phyloP scores from a whole-genome alignment of 2,888 invertebrate species.

The Chrysina gloriosa region DNA sequence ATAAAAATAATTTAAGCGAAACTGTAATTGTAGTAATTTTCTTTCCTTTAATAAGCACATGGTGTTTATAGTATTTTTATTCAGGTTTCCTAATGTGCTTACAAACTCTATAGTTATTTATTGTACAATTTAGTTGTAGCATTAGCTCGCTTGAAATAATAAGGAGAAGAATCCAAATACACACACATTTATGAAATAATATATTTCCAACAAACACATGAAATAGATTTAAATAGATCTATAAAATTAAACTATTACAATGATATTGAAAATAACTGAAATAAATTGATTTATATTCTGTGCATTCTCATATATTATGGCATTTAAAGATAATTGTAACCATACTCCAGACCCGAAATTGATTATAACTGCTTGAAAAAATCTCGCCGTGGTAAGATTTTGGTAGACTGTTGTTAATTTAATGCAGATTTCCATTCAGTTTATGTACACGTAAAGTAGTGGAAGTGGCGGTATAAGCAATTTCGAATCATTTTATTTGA shows the following conservation, averaged over 20 bases:
- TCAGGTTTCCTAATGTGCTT: too few species aligned
- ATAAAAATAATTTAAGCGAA: too few species aligned
- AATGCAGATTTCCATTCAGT: too few species aligned
- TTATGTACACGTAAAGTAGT: too few species aligned
- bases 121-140: too few species aligned
- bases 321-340: slow-evolving; percentile 24
- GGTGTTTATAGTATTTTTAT: too few species aligned
- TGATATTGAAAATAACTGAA: slow-evolving; percentile 28
- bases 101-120: too few species aligned
- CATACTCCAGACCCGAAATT: slow-evolving; percentile 13
- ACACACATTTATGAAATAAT: slow-evolving; percentile 40
- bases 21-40: too few species aligned
- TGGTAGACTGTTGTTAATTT: too few species aligned
- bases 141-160: background rate
- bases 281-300: slow-evolving; percentile 30
- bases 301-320: slow-evolving; percentile 24
- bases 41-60: too few species aligned
- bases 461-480: too few species aligned
- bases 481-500: slow-evolving; percentile 22
- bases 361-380: slow-evolving; percentile 6
- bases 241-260: slow-evolving; percentile 40
- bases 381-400: too few species aligned
- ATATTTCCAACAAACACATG: slow-evolving; percentile 42
- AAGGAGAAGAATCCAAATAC: background rate
- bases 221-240: slow-evolving; percentile 42